These are phyloP conservation scores for Trachymyrmex cornetzi DNA, from an alignment of 1,140 invertebrate genomes.

Conservation along the genomic window DNA sequence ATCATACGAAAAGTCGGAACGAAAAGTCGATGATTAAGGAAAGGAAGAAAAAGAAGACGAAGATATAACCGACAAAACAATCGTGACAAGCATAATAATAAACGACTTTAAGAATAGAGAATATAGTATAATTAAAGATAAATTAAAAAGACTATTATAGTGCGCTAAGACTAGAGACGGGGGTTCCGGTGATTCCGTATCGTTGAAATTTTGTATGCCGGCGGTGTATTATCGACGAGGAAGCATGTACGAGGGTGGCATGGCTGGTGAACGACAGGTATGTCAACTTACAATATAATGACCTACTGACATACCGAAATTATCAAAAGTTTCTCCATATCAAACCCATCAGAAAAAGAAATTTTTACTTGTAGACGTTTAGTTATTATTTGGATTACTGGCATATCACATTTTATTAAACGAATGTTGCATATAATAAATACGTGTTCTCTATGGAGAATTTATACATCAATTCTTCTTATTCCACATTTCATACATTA, in stretches of 20 bases:
- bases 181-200: constrained; percentile 13
- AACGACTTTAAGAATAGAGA: constrained; percentile 30
- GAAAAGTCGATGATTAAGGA: constrained; percentile 25
- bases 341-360: neutral
- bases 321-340: constrained; percentile 19
- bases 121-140: constrained; percentile 52
- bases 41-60: neutral
- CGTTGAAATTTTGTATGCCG: constrained; percentile 69
- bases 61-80: constrained; percentile 56
- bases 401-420: constrained; percentile 15
- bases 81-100: constrained; percentile 69
- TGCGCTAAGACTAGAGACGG: constrained; percentile 21
- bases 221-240: constrained; percentile 74
- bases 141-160: constrained; percentile 51
- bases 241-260: constrained; percentile 85
- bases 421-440: neutral
- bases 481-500: neutral
- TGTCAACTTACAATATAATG: constrained; percentile 50
- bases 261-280: constrained; percentile 85
- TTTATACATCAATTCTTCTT: neutral
- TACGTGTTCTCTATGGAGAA: neutral
- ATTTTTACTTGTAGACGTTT: neutral
- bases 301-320: neutral
- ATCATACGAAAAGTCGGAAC: constrained; percentile 45
- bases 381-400: neutral